Evolutionary conservation across 1,140 invertebrate species (phyloP), one percentile per base, ranked within the genome.

Genomic region (Macrocentrus cingulum): DNA sequence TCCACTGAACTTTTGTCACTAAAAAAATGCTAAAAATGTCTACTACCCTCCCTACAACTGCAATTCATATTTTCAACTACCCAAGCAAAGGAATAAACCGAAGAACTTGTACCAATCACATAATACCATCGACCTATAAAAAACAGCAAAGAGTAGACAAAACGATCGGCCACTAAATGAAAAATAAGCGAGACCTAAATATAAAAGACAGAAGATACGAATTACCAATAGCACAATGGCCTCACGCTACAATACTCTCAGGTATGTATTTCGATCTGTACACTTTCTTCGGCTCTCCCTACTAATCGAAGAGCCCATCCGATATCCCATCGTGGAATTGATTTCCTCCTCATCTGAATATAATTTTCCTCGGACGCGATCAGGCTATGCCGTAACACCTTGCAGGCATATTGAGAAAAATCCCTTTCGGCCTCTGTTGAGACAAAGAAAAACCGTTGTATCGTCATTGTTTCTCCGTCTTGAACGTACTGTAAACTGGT

Each of bases 271-370:
- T 41, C 37, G n/a, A 41, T 51, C 46, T 44, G 15, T 19, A 58
- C 46, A 51, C 48, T 58, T 51, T 58, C 56, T 44, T 51, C 46
- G 36, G 37, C 48, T 58, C 48, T 51, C 48, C 48, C 48, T 58
- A 58, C 56, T 58, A 58, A 58, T 58, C 56, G 56, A 58, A 51
- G 18, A 41, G 55, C 46, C 55, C 55, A 57, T 57, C 55, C 55
- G 55, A 59, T 62, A 71, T 74, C 68, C 68, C 67, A 69, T 75
- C 71, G 67, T 67, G 70, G 72, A 75, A 76, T 76, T 75, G 74
- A 76, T 76, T 76, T 76, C 70, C 69, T 71, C 67, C 74, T 74
- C 72, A 72, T 76, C 71, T 74, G 71, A 76, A 75, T 76, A 75
- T 75, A 74, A 76, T 76, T 74, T 71, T 74, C 69, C 66, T 62